A percentile compares a stretch with the other conserved stretches of the same genome.
Conservation (phyloP, 2,888 invertebrate genomes). For the Eumacrocentrus americanus region DNA sequence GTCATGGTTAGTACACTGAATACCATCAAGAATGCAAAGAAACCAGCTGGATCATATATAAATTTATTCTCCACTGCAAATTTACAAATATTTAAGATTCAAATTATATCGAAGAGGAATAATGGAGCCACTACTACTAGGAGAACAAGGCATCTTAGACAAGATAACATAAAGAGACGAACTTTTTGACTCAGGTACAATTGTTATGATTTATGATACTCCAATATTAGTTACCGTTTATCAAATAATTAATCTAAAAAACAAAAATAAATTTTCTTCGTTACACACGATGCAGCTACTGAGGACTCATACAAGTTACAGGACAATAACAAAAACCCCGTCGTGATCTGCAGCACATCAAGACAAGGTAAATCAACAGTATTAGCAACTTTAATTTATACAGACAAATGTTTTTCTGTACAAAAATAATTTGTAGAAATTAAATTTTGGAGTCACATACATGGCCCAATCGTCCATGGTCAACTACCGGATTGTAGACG, state of each 20-base stretch:
- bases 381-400: too few species aligned
- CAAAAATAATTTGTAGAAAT: neutral
- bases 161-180: too few species aligned
- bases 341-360: constrained; percentile 30
- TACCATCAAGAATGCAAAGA: constrained; percentile 6
- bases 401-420: too few species aligned
- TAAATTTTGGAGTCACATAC: constrained; percentile 26
- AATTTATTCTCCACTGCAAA: too few species aligned
- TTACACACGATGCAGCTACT: neutral
- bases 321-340: constrained; percentile 30
- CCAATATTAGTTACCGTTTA: too few species aligned
- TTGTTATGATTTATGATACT: too few species aligned
- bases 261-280: neutral
- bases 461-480: constrained; percentile 41
- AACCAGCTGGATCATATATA: constrained; percentile 23
- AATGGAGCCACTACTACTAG: too few species aligned
- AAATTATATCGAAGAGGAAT: too few species aligned
- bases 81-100: too few species aligned
- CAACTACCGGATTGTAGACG: constrained; percentile 51
- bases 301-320: constrained; percentile 13
- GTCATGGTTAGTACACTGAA: constrained; percentile 26
- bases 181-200: too few species aligned
- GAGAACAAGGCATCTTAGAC: too few species aligned
- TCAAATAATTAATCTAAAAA: too few species aligned
- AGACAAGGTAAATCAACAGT: constrained; percentile 27